phyloP scores from a whole-genome alignment of 2,888 invertebrate genomes.

The Thumatha senex region DNA sequence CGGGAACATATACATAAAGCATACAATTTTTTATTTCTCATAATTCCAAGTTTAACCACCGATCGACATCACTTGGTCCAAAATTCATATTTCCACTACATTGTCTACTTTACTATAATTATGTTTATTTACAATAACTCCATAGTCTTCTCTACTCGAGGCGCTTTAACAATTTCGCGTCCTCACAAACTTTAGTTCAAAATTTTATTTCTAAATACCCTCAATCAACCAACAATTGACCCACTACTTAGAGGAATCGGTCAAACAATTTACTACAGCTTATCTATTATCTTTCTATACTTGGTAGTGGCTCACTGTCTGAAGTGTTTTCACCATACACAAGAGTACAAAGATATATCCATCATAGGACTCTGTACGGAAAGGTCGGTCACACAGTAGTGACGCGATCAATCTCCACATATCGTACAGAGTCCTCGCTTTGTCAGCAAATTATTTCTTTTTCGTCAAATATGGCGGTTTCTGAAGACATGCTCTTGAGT shows the following conservation, averaged over 20 bases:
- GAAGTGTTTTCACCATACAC: conserved; percentile 8
- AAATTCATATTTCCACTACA: conserved; percentile 54
- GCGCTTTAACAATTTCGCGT: conserved; percentile 18
- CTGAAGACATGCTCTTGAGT: conserved; percentile 91
- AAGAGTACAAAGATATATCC: conserved; percentile 6
- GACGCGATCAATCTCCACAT: conserved; percentile 94
- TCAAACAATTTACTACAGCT: conserved; percentile 31
- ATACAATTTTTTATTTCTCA: background rate
- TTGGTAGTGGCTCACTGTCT: conserved; percentile 15
- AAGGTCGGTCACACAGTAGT: conserved; percentile 92
- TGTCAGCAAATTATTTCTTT: conserved; percentile 98
- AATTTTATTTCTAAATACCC: conserved; percentile 37
- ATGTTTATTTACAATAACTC: conserved; percentile 44
- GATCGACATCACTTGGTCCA: conserved; percentile 78
- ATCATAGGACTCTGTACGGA: conserved; percentile 65
- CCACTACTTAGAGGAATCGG: conserved; percentile 43
- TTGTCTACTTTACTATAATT: conserved; percentile 41
- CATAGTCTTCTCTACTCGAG: conserved; percentile 34
- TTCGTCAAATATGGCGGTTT: conserved; percentile 92
- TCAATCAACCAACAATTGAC: conserved; percentile 46
- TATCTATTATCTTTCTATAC: conserved; percentile 21
- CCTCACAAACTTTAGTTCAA: conserved; percentile 23
- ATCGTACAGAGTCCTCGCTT: conserved; percentile 97
- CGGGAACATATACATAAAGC: no score
- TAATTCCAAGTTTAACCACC: conserved; percentile 33